Evolutionary conservation across 2,113 vertebrate genomes (phyloP), one percentile per base, ranked within the genome.

Genomic region (Psephotus haematonotus): DNA sequence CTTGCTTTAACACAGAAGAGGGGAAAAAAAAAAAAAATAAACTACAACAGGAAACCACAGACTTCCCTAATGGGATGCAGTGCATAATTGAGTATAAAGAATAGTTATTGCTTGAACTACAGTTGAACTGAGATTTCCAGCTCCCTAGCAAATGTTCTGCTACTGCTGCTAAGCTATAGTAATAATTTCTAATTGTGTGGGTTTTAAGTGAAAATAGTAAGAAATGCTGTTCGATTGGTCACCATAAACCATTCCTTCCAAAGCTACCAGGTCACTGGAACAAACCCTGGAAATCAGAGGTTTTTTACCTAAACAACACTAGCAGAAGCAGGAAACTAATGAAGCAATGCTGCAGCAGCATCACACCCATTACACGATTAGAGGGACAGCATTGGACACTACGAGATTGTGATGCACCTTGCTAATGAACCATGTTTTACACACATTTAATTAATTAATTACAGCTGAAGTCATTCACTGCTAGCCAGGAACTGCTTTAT

Each of bases 71-170:
- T 93, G 91, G 93, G 92, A 91, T 97, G 94, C 92, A 94, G 87
- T 63, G 93, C 91, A 96, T 97, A 97, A 97, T 96, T 97, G 96
- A 97, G 92, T 97, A 97, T 97, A 97, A 97, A 97, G 96, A 96
- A 97, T 96, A 95, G 93, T 96, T 97, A 97, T 96, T 92, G 91
- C 96, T 85, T 97, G 97, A 97, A 97, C 96, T 97, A 83, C 88
- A 88, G 96, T 96, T 97, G 96, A 97, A 97, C 96, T 93, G 97
- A 97, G 94, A 96, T 94, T 97, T 96, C 95, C 94, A 95, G 93
- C 95, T 97, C 94, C 94, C 86, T 80, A 90, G 92, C 88, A 97
- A 97, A 95, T 95, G 94, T 83, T 96, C 93, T 96, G 90, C 81
- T 93, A 86, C 93, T 88, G 82, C 82, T 94, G 92, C 92, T 97